Percentiles rank a stretch among this genome's conserved stretches.
Conservation (phyloP, 2,888 invertebrate species). For the Scrobipalpa atriplicella region DNA sequence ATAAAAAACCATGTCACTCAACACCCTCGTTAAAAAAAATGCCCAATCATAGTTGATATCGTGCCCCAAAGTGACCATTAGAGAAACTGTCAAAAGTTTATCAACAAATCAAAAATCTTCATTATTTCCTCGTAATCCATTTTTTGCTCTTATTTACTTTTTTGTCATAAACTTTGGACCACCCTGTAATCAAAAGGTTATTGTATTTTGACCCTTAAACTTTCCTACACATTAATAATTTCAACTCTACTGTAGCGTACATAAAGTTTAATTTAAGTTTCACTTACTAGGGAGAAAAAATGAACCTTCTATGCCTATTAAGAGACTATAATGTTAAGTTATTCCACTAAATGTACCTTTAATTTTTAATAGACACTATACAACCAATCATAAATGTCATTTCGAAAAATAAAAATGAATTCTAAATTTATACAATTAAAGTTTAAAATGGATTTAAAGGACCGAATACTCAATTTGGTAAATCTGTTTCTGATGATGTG, state of each 20-base stretch:
- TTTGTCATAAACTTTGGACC: constrained; percentile 41
- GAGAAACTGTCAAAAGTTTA: constrained; percentile 34
- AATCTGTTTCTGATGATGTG: constrained; percentile 38
- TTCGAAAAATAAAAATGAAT: constrained; percentile 22
- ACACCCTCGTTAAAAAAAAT: not conserved
- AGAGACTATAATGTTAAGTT: constrained; percentile 53
- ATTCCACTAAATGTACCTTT: constrained; percentile 54
- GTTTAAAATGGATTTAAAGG: constrained; percentile 8
- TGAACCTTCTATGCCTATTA: constrained; percentile 33
- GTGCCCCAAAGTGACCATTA: not conserved
- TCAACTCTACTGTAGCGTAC: not conserved
- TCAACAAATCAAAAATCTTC: constrained; percentile 40
- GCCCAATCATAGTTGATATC: not conserved
- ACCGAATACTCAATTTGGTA: constrained; percentile 27
- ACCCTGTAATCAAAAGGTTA: constrained; percentile 35
- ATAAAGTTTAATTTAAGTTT: not conserved
- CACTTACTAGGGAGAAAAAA: not conserved
- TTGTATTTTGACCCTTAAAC: constrained; percentile 2
- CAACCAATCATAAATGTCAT: constrained; percentile 33
- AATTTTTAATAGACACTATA: constrained; percentile 53
- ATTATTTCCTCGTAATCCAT: constrained; percentile 23
- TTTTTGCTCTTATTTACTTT: constrained; percentile 42
- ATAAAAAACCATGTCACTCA: not conserved
- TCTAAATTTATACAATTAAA: constrained; percentile 22
- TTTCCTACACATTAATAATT: not conserved